These are phyloP conservation scores for Aporophyla nigra DNA, from an alignment of 2,888 invertebrate species.

Conservation along the genomic window DNA sequence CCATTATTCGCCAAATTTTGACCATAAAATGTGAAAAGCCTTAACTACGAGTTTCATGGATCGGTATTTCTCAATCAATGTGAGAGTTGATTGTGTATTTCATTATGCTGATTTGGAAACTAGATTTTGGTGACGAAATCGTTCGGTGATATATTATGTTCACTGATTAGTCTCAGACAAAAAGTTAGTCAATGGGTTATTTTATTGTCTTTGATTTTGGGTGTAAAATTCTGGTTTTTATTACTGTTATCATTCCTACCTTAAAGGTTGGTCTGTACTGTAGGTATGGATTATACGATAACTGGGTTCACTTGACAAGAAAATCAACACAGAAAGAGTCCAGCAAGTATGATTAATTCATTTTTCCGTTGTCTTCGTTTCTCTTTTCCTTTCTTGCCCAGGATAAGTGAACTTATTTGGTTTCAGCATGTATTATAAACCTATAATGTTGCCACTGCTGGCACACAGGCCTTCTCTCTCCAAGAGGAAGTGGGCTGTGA, in stretches of 20 bases:
- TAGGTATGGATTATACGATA: not conserved
- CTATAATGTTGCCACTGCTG: too few species aligned
- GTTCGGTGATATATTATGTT: constrained; percentile 57
- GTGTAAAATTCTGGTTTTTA: not conserved
- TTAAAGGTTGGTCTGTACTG: not conserved
- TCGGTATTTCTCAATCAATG: constrained; percentile 68
- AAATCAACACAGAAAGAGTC: not conserved
- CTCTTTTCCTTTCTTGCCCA: not conserved
- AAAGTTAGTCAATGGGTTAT: constrained; percentile 28
- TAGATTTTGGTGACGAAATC: constrained; percentile 57
- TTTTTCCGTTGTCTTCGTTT: not conserved
- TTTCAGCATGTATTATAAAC: too few species aligned
- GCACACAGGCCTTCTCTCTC: too few species aligned
- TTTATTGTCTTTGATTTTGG: constrained; percentile 22
- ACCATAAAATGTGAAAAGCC: constrained; percentile 53
- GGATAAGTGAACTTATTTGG: not conserved
- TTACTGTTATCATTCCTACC: constrained; percentile 3
- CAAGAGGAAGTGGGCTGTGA: too few species aligned
- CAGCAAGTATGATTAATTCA: not conserved
- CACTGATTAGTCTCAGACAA: constrained; percentile 50
- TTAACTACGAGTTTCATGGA: constrained; percentile 38
- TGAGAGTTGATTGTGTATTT: constrained; percentile 57
- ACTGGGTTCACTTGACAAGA: not conserved
- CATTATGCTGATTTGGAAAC: constrained; percentile 60
- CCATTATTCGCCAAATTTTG: constrained; percentile 58